Base-by-base conservation (phyloP, 2,113 vertebrate genomes). In the Theristicus caerulescens region DNA sequence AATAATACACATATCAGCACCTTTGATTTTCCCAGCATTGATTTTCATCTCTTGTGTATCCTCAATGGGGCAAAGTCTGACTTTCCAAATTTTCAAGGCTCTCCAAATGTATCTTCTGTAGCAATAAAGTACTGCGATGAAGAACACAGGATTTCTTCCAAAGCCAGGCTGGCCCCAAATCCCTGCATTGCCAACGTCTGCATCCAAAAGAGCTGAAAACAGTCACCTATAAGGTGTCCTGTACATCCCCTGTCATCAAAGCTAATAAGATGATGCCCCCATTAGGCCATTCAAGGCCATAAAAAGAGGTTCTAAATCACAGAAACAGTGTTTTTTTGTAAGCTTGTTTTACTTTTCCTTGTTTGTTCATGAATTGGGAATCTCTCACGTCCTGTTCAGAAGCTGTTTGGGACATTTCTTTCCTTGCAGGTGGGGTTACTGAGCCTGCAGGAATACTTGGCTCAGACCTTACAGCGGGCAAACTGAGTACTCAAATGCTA, bases 171-270 rank as follows among this genome's bases (percentile, higher is more conserved):
- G 36, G 16, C 24, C 20, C 19, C 44, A 58, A 51, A 26, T 71
- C 61, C 57, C 34, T 51, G 32, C 2, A 1, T 54, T 77, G 25
- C 11, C 31, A 44, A 31, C 0, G 0, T 38, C 58, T 88, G 13
- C 31, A 49, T 26, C 67, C 24, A 25, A 69, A 86, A 70, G 18
- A 31, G 4, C 27, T 54, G 67, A 73, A 81, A 88, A 93, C n/a
- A 74, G 32, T 77, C 62, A 57, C n/a, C 57, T 64, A 14, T 36
- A 26, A 66, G 29, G 47, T 44, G 32, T 85, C 42, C 24, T 52
- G 16, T 67, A 44, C n/a, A 16, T 36, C 20, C 34, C 11, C 44
- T 7, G 11, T 31, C 49, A 58, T 11, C 71, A 73, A 15, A 83
- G 18, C 18, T 83, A 76, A 18, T 44, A 44, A 70, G 5, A 19